phyloP scores from a whole-genome alignment of 2,113 vertebrate genomes.

The Chroicocephalus ridibundus region DNA sequence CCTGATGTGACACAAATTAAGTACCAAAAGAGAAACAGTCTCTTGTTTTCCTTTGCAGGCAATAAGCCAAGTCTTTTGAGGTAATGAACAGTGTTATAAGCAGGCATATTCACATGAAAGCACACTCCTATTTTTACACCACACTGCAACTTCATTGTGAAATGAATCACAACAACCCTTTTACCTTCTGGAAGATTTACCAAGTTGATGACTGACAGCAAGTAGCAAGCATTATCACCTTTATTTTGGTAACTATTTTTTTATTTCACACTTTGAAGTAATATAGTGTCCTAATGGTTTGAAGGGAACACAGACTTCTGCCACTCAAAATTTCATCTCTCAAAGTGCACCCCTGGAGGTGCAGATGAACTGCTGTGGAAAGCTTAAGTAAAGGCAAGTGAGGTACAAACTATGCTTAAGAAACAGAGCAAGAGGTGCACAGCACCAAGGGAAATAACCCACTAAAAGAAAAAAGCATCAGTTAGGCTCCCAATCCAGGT shows the following conservation, averaged over 20 bases:
- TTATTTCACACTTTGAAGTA: neutral
- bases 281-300: neutral
- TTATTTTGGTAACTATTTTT: neutral
- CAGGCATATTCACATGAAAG: neutral
- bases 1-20: neutral
- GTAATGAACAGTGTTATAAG: neutral
- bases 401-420: neutral
- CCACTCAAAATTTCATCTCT: neutral
- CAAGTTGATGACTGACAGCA: neutral
- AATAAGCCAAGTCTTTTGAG: neutral
- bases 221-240: neutral
- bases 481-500: neutral
- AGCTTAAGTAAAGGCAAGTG: neutral
- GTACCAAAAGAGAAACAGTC: neutral
- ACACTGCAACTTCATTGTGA: neutral
- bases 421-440: neutral
- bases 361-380: neutral
- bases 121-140: neutral
- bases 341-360: neutral
- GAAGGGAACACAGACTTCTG: neutral
- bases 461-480: neutral
- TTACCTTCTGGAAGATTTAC: neutral
- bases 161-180: neutral
- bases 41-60: neutral
- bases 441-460: neutral